phyloP scores from a whole-genome alignment of 2,797 vertebrate genomes.

The Morelia viridis region DNA sequence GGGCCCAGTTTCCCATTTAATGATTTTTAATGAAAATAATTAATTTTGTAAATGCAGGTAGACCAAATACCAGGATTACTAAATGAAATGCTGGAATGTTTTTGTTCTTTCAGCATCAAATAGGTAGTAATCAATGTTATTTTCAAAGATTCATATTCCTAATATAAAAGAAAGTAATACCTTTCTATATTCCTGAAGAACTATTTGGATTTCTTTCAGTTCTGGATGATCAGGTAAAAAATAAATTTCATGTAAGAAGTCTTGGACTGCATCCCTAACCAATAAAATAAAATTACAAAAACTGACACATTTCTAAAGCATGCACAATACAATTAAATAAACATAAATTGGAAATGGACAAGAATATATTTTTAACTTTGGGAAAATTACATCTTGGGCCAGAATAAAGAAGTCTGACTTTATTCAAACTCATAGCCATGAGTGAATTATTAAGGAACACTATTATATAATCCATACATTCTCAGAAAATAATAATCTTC shows the following conservation, averaged over 20 bases:
- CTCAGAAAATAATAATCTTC: background rate
- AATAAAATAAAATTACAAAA: conserved; percentile 46
- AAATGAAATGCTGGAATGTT: background rate
- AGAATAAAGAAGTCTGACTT: background rate
- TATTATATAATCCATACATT: background rate
- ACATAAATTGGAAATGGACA: background rate
- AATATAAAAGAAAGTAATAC: conserved; percentile 67
- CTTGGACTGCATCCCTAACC: conserved; percentile 88
- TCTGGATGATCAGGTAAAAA: conserved; percentile 94
- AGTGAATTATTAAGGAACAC: background rate
- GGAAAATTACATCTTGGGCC: background rate
- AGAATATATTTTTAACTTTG: background rate
- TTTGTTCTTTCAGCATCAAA: background rate
- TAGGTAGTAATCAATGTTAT: background rate
- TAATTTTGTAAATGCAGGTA: background rate
- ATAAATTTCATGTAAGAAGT: conserved; percentile 98
- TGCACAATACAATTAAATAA: background rate
- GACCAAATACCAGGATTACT: background rate
- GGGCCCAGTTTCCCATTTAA: background rate
- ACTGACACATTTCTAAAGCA: conserved; percentile 14
- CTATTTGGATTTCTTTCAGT: conserved; percentile 88
- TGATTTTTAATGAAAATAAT: background rate
- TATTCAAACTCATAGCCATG: background rate
- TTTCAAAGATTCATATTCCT: conserved; percentile 14
- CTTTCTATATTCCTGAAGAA: conserved; percentile 95